Conservation (phyloP, 2,113 vertebrate species). For the Spermophilus dauricus region DNA sequence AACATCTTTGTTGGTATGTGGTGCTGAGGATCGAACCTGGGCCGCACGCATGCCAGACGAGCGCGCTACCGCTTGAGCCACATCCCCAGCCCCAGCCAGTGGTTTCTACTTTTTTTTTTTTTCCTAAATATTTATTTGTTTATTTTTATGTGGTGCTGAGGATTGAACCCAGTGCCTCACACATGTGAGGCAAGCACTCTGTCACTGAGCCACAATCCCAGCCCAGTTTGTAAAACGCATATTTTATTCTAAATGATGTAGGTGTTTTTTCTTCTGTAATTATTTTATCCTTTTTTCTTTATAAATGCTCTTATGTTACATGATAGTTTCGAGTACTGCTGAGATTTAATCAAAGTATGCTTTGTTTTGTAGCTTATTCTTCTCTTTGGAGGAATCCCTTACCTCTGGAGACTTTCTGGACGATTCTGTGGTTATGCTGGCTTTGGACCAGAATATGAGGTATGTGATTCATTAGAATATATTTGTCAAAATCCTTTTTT, state of each 20-base stretch:
- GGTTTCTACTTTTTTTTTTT: too few species aligned
- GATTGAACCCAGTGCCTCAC: too few species aligned
- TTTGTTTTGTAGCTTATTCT: conserved; percentile 93
- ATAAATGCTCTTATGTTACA: background rate
- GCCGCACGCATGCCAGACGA: too few species aligned
- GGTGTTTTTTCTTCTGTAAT: background rate
- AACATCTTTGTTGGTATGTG: too few species aligned
- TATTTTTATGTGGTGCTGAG: too few species aligned
- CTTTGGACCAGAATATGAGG: conserved; percentile 95
- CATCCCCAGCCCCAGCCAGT: too few species aligned
- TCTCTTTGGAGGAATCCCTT: conserved; percentile 96
- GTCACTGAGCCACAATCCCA: too few species aligned
- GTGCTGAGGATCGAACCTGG: too few species aligned
- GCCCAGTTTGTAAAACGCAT: background rate
- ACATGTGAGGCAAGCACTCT: too few species aligned
- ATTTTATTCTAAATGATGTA: conserved; percentile 39
- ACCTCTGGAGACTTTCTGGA: conserved; percentile 95
- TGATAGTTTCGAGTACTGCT: conserved; percentile 26
- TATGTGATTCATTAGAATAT: conserved; percentile 77
- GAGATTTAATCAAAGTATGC: conserved; percentile 48
- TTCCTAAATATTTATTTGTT: too few species aligned
- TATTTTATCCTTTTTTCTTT: background rate
- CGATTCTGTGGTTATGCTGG: conserved; percentile 91
- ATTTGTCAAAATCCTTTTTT: conserved; percentile 6
- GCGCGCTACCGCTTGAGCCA: too few species aligned